Evolutionary conservation across 1,140 invertebrate genomes (phyloP).

Genomic region (Delia radicum): DNA sequence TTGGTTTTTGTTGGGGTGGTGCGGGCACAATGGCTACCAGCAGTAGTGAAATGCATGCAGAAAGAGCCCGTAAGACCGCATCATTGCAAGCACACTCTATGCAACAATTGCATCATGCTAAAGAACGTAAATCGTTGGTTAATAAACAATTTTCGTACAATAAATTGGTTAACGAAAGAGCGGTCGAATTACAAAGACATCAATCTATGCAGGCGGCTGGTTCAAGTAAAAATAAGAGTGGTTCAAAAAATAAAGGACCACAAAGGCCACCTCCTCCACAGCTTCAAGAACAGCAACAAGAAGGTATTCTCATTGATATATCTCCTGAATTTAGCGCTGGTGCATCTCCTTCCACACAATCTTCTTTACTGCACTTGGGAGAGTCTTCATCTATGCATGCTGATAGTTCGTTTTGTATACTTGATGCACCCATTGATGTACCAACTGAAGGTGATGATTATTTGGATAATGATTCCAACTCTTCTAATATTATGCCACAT

Average conservation of each 20-base stretch:
- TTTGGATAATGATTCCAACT: not conserved
- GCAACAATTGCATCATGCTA: conserved; percentile 38
- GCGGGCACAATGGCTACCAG: conserved; percentile 66
- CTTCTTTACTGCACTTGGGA: conserved; percentile 15
- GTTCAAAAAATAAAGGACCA: conserved; percentile 48
- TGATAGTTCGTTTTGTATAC: conserved; percentile 61
- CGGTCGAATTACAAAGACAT: conserved; percentile 38
- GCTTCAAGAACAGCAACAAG: conserved; percentile 55
- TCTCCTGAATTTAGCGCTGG: conserved; percentile 59
- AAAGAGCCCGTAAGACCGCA: conserved; percentile 55
- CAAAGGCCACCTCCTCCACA: conserved; percentile 59
- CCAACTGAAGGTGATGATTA: conserved; percentile 53
- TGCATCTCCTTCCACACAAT: not conserved
- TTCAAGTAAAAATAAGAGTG: not conserved
- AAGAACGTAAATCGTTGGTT: conserved; percentile 59
- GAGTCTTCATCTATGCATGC: conserved; percentile 42
- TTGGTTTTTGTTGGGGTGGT: conserved; percentile 84
- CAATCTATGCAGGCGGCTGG: conserved; percentile 31
- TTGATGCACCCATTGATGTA: conserved; percentile 77
- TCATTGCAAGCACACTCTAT: conserved; percentile 44
- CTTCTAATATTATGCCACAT: conserved; percentile 40
- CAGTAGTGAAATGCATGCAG: conserved; percentile 71
- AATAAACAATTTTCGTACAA: conserved; percentile 76
- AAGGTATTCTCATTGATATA: conserved; percentile 64
- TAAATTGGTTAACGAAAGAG: conserved; percentile 69